Conservation (phyloP, 1,140 invertebrate species). For the Macrobrachium rosenbergii region DNA sequence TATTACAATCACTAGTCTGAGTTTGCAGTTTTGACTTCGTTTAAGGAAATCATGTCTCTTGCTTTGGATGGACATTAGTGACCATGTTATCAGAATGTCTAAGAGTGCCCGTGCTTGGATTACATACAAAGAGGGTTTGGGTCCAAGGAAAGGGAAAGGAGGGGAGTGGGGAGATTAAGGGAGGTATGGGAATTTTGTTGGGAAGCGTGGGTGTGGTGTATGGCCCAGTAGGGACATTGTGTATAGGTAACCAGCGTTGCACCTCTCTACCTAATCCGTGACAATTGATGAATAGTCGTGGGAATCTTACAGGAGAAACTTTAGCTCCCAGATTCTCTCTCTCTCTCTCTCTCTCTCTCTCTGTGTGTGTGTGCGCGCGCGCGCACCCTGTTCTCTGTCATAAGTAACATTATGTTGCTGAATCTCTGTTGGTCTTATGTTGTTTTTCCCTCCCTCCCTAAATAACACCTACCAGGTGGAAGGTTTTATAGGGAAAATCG, state of each 20-base stretch:
- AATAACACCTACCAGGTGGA: too few relatives aligned
- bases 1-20: too few relatives aligned
- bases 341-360: slow-evolving; percentile 37
- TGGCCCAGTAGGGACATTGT: slow-evolving; percentile 31
- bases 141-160: not conserved
- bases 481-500: too few relatives aligned
- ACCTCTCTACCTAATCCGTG: slow-evolving; percentile 40
- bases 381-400: too few relatives aligned
- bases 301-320: slow-evolving; percentile 2
- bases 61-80: too few relatives aligned
- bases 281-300: slow-evolving; percentile 48
- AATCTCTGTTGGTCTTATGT: too few relatives aligned
- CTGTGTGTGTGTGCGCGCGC: too few relatives aligned
- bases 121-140: not conserved
- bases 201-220: not conserved
- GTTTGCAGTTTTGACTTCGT: too few relatives aligned
- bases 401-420: too few relatives aligned
- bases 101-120: not conserved
- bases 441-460: too few relatives aligned
- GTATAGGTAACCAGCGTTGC: slow-evolving; percentile 18
- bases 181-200: not conserved
- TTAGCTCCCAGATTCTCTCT: slow-evolving; percentile 4
- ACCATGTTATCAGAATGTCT: not conserved
- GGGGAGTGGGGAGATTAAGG: not conserved
- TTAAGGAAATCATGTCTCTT: too few relatives aligned